These are phyloP conservation scores for Telenomus remus DNA, from an alignment of 1,140 invertebrate genomes.

Conservation along the genomic window DNA sequence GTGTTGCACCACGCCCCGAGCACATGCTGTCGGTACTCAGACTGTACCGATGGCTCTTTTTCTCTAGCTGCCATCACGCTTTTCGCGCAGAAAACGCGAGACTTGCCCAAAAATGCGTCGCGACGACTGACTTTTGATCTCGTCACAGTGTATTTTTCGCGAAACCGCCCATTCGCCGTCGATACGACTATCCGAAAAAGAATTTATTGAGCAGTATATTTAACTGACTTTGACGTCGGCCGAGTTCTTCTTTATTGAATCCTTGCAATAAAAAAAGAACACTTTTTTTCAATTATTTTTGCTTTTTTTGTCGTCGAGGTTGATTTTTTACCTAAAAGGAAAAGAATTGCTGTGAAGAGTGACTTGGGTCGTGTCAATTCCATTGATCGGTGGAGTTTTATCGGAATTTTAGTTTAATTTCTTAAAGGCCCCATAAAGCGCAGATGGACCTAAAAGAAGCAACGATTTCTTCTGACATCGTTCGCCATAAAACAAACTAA, in stretches of 20 bases:
- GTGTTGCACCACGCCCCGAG: conserved; percentile 72
- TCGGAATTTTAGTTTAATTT: conserved; percentile 64
- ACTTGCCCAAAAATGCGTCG: conserved; percentile 38
- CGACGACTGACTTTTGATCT: conserved; percentile 56
- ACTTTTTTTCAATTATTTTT: too few species aligned
- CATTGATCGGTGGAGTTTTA: conserved; percentile 36
- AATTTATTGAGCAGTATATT: conserved; percentile 47
- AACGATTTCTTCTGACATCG: conserved; percentile 65
- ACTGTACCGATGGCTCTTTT: conserved; percentile 54
- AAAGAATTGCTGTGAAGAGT: background rate
- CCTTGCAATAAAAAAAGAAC: background rate
- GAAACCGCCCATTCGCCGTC: conserved; percentile 50
- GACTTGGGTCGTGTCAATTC: conserved; percentile 4
- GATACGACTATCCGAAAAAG: conserved; percentile 25
- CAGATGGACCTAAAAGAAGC: conserved; percentile 71
- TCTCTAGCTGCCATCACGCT: conserved; percentile 39
- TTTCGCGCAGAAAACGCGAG: conserved; percentile 41
- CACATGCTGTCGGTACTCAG: conserved; percentile 69
- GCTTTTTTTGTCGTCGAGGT: too few species aligned
- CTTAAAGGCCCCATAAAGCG: conserved; percentile 72
- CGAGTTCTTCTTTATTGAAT: conserved; percentile 24
- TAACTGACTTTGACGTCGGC: conserved; percentile 24
- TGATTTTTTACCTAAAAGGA: too few species aligned
- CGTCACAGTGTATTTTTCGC: conserved; percentile 56
- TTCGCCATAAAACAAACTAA: conserved; percentile 72